Conservation (phyloP, 2,888 invertebrate species). For the Cistogaster globosa region DNA sequence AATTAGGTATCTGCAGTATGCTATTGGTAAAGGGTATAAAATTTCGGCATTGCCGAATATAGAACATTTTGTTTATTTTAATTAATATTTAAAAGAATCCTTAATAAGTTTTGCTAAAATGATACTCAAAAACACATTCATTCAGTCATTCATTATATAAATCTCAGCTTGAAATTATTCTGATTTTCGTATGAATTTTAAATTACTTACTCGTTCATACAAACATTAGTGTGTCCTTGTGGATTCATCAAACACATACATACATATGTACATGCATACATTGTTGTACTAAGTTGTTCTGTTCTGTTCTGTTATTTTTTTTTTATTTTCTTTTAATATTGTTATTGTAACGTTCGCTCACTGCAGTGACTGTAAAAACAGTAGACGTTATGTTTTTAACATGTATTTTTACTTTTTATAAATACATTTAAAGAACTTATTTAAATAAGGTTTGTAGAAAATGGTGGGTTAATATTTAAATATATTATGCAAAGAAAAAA, state of each 20-base stretch:
- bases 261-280: background rate
- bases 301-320: background rate
- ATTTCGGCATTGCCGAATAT: no score
- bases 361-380: no score
- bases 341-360: no score
- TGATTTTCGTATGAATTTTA: constrained; percentile 47
- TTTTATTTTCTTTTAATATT: background rate
- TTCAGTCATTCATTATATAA: background rate
- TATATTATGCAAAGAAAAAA: no score
- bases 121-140: background rate
- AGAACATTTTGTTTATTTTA: no score
- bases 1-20: no score
- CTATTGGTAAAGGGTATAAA: no score
- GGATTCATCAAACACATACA: constrained; percentile 15
- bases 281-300: background rate
- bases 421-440: no score
- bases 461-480: no score
- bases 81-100: constrained; percentile 37
- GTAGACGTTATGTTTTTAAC: no score
- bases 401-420: no score
- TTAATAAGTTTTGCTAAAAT: constrained; percentile 5
- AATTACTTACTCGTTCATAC: constrained; percentile 4
- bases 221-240: constrained; percentile 48
- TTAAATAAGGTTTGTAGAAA: no score
- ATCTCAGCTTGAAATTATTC: background rate